Evolutionary conservation across 2,797 vertebrate species (phyloP).

Genomic region (Peromyscus aztecus): DNA sequence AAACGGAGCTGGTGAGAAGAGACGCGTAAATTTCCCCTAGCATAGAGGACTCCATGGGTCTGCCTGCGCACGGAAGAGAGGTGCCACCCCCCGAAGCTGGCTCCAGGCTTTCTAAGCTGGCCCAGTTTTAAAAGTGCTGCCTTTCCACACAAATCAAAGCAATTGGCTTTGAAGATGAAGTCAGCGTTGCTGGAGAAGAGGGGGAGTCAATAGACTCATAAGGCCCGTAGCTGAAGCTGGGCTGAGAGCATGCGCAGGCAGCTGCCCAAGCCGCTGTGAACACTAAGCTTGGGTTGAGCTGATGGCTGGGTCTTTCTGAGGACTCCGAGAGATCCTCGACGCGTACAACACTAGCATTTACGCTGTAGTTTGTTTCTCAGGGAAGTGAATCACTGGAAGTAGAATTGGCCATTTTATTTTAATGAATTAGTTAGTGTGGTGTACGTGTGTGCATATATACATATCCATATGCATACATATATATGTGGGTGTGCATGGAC

Average conservation of each 20-base stretch:
- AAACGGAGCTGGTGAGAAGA: conserved; percentile 74
- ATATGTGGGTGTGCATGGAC: not conserved
- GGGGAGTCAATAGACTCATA: not conserved
- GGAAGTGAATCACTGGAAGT: not conserved
- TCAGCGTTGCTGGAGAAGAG: conserved; percentile 6
- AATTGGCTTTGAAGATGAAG: conserved; percentile 58
- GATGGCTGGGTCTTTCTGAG: not conserved
- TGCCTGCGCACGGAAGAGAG: not conserved
- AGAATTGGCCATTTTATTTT: not conserved
- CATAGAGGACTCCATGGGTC: not conserved
- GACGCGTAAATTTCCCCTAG: conserved; percentile 67
- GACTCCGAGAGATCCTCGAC: rapidly evolving
- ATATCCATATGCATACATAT: not conserved
- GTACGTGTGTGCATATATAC: not conserved
- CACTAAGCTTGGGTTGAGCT: not conserved
- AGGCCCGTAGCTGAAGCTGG: not conserved
- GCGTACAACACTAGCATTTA: not conserved
- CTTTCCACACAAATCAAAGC: conserved; percentile 62
- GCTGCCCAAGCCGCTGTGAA: not conserved
- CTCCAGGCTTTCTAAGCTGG: not conserved
- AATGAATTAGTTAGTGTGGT: not conserved
- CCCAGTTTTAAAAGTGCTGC: not conserved
- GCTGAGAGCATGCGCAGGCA: rapidly evolving
- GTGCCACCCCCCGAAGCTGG: not conserved
- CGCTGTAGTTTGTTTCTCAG: not conserved